phyloP scores from a whole-genome alignment of 2,888 invertebrate species.

The Eumacrocentrus americanus region DNA sequence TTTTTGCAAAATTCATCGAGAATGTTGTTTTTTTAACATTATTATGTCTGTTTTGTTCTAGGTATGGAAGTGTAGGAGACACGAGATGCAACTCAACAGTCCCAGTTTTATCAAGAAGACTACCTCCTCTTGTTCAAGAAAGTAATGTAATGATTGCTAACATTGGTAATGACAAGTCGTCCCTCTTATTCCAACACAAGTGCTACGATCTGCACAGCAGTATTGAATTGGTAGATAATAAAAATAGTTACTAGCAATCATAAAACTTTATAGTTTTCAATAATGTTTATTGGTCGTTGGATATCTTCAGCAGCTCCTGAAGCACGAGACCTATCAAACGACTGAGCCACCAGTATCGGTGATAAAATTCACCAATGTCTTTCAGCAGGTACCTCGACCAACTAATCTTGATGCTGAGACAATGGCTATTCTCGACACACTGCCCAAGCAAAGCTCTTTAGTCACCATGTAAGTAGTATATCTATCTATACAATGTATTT shows the following conservation, averaged over 20 bases:
- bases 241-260: not conserved
- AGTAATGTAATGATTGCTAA: conserved; percentile 33
- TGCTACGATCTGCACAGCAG: conserved; percentile 44
- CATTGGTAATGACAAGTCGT: conserved; percentile 22
- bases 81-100: conserved; percentile 39
- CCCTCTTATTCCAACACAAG: conserved; percentile 34
- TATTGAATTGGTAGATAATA: conserved; percentile 40
- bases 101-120: conserved; percentile 41
- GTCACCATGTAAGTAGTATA: conserved; percentile 65
- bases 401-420: conserved; percentile 2
- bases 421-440: conserved; percentile 33
- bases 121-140: conserved; percentile 37
- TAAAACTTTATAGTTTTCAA: not conserved
- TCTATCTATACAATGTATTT: not conserved
- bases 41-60: conserved; percentile 22
- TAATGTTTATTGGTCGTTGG: not conserved
- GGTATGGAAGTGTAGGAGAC: conserved; percentile 45
- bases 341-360: conserved; percentile 16
- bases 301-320: not conserved
- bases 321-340: conserved; percentile 28
- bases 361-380: conserved; percentile 26
- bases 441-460: conserved; percentile 63
- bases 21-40: not conserved
- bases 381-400: conserved; percentile 14
- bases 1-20: not conserved